Base-by-base conservation (phyloP, 2,113 vertebrate genomes). In the Antigone vipio region DNA sequence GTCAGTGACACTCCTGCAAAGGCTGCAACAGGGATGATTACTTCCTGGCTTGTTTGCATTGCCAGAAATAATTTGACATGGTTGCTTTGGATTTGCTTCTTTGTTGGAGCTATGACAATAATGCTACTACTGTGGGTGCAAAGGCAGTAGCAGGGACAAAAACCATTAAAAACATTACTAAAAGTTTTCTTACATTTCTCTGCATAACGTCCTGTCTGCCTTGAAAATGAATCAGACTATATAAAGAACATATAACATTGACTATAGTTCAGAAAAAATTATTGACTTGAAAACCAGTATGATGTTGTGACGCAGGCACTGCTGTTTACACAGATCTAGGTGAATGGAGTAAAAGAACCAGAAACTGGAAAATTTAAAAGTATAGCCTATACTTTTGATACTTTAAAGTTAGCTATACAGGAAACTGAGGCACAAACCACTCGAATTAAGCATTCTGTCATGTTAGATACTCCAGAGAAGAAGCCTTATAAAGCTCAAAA, bases 111-210 rank as follows among this genome's bases (percentile, higher is more conserved):
- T 38, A 6, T 18, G 55, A 83, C 68, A 92, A 27, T 59, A 47
- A 35, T 0, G 0, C 58, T 53, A 9, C 34, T 16, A 0, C 44
- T 64, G 22, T 12, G 68, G 40, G 12, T 60, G 29, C 67, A 94
- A 93, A 68, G 73, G 27, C 79, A 49, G 50, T 35, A 30, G 4
- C 53, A 38, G 32, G 35, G 30, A 78, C 62, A 85, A 81, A 53
- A 50, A 8, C 11, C 55, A 38, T 38, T 53, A 38, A 72, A 84
- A 68, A 30, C 29, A 32, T 34, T 18, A 1, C 50, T 71, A 38
- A 44, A 89, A 71, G 40, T 6, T 19, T 24, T 52, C 30, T 50
- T 34, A 5, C 32, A 40, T 44, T 64, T 62, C 80, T 78, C 74
- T 78, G 24, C 20, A 34, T 7, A 11, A 82, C 32, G 17, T 35